phyloP scores from a whole-genome alignment of 1,140 invertebrate species.

The Pogonomyrmex barbatus region DNA sequence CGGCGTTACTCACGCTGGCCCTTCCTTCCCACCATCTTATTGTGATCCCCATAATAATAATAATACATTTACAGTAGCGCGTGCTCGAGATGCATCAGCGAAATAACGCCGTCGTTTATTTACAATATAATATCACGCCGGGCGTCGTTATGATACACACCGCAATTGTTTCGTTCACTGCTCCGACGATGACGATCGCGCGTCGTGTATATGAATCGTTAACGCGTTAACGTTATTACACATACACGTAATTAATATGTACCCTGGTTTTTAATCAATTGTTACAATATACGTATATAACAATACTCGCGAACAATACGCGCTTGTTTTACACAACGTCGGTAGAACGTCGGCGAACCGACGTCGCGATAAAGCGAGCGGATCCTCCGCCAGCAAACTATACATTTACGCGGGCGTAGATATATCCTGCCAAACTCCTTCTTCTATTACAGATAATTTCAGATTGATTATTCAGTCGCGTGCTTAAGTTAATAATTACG shows the following conservation, averaged over 20 bases:
- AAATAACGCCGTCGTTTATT: conserved; percentile 54
- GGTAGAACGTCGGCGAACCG: neutral
- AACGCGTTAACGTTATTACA: conserved; percentile 57
- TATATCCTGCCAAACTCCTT: conserved; percentile 9
- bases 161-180: conserved; percentile 39
- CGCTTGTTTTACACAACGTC: neutral
- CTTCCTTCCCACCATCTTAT: neutral
- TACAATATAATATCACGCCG: conserved; percentile 61
- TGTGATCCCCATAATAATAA: conserved; percentile 17
- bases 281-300: conserved; percentile 61
- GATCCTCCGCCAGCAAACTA: conserved; percentile 30
- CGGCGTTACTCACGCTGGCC: conserved; percentile 39
- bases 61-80: conserved; percentile 40
- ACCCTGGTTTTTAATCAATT: conserved; percentile 75
- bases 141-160: conserved; percentile 41
- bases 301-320: conserved; percentile 50
- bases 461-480: conserved; percentile 79
- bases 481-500: conserved; percentile 65
- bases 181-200: conserved; percentile 30
- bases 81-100: conserved; percentile 8
- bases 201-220: neutral
- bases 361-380: conserved; percentile 9
- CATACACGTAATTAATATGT: conserved; percentile 63
- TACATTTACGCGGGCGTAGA: conserved; percentile 22
- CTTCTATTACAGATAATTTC: conserved; percentile 69